phyloP scores from a whole-genome alignment of 2,113 vertebrate genomes.

The Tetrao urogallus region DNA sequence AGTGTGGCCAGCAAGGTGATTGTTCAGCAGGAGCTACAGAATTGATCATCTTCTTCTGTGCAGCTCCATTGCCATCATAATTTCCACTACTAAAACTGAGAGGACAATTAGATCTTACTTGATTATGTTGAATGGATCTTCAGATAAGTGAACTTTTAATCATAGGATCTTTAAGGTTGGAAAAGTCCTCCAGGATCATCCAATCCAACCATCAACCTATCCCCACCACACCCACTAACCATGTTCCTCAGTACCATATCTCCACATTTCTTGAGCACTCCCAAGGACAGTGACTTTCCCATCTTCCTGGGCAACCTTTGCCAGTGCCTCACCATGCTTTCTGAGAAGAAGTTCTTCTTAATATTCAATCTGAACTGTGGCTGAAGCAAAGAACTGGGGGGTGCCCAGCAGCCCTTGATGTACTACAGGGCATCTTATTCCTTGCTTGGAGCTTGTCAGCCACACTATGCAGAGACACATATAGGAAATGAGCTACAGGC shows the following conservation, averaged over 20 bases:
- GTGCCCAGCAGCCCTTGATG: background rate
- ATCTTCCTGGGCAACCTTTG: too few species aligned
- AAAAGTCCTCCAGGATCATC: too few species aligned
- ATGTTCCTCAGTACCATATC: too few species aligned
- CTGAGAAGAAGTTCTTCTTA: too few species aligned
- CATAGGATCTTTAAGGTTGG: too few species aligned
- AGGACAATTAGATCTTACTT: background rate
- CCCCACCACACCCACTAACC: too few species aligned
- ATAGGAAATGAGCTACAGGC: background rate
- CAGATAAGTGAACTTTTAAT: background rate
- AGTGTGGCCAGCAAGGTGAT: background rate
- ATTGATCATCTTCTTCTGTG: background rate
- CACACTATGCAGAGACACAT: fast-evolving
- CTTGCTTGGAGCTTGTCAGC: background rate
- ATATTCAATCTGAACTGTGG: background rate
- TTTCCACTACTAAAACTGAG: background rate
- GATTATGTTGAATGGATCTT: background rate
- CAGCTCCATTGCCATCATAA: background rate
- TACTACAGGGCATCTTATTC: background rate
- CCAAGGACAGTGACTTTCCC: too few species aligned
- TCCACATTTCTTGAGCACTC: too few species aligned
- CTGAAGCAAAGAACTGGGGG: background rate
- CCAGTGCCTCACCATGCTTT: too few species aligned
- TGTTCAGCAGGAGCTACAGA: background rate
- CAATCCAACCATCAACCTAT: too few species aligned